phyloP scores from a whole-genome alignment of 92 coral and sea anemone species.

The Porites rus region DNA sequence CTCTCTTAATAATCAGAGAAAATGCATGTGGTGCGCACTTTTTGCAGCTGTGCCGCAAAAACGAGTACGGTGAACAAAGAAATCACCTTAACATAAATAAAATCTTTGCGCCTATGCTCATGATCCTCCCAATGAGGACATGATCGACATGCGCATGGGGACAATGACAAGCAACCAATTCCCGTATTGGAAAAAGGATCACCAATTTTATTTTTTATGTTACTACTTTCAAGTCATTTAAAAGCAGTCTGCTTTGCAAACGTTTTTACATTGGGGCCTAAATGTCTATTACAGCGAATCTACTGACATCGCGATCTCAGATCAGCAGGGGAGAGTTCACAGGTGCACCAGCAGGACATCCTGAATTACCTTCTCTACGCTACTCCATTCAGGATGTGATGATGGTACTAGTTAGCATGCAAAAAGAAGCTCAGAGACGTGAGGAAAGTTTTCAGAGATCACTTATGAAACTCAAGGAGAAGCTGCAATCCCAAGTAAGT shows the following conservation, averaged over 20 bases:
- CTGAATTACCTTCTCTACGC: constrained; percentile 10
- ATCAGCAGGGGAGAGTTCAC: neutral
- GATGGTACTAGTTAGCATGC: constrained; percentile 55
- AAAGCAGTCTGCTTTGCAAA: no score
- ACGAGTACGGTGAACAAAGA: no score
- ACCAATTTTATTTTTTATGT: no score
- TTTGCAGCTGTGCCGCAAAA: no score
- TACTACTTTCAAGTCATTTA: no score
- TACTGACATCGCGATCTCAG: neutral
- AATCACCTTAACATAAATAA: no score
- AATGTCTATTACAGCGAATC: neutral
- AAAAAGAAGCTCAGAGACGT: constrained; percentile 61
- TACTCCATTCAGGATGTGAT: constrained; percentile 35
- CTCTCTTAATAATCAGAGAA: no score
- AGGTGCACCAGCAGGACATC: neutral
- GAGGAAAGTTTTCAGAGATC: constrained; percentile 50
- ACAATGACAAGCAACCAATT: no score
- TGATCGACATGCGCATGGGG: neutral
- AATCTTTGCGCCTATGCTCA: no score
- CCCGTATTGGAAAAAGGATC: no score
- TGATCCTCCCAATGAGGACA: no score
- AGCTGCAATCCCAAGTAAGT: constrained; percentile 37
- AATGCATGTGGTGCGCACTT: no score
- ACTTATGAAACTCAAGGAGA: constrained; percentile 25
- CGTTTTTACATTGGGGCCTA: neutral